A percentile compares a stretch with the other conserved stretches of the same genome.
phyloP scores from a whole-genome alignment of 1,140 invertebrate species.

The Drosophila pallidifrons region DNA sequence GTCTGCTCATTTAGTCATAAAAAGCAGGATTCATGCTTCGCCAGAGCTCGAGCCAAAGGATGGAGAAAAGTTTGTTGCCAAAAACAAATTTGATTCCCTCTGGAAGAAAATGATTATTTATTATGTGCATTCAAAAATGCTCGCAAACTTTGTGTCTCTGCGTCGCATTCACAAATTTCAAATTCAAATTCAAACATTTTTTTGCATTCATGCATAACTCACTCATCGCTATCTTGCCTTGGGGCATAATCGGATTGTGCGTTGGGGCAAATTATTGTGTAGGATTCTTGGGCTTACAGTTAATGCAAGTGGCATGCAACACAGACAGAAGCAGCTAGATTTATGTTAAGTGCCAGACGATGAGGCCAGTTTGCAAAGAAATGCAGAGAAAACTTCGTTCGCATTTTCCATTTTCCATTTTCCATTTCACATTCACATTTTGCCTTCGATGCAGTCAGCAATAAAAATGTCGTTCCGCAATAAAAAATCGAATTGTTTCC shows the following conservation, averaged over 20 bases:
- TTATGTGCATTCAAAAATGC: background rate
- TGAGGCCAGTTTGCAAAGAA: conserved; percentile 11
- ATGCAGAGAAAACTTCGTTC: background rate
- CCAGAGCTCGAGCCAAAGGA: conserved; percentile 1
- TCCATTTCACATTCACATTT: background rate
- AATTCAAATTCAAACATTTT: conserved; percentile 57
- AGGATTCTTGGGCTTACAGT: conserved; percentile 46
- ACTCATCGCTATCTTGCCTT: conserved; percentile 41
- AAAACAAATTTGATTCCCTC: too few species aligned
- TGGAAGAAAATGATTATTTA: too few species aligned
- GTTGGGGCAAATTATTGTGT: conserved; percentile 64
- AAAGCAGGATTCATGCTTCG: conserved; percentile 49
- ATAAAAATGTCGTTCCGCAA: conserved; percentile 67
- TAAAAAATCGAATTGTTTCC: conserved; percentile 61
- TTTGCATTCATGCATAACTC: conserved; percentile 35
- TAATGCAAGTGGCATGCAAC: conserved; percentile 42
- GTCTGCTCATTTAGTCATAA: conserved; percentile 70
- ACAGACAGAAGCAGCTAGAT: conserved; percentile 51
- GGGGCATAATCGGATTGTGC: conserved; percentile 63
- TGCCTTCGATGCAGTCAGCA: conserved; percentile 34
- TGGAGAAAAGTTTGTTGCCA: background rate
- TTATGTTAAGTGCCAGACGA: conserved; percentile 70
- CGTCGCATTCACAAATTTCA: conserved; percentile 4
- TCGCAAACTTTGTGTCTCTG: conserved; percentile 11
- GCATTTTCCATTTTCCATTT: conserved; percentile 8